These are phyloP conservation scores for Belonocnema kinseyi DNA, from an alignment of 1,140 invertebrate species.

Conservation along the genomic window DNA sequence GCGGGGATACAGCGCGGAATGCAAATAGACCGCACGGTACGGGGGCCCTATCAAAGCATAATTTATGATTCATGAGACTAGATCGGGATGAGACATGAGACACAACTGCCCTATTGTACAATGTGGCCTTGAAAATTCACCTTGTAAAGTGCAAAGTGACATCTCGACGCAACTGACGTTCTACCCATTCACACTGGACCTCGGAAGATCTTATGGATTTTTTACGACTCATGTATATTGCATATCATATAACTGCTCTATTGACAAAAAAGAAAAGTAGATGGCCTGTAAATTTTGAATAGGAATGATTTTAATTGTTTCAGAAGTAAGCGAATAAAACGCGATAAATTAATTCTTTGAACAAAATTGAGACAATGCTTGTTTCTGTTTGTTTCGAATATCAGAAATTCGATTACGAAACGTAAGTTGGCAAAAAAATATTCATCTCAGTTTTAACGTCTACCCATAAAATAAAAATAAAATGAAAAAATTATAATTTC, in stretches of 20 bases:
- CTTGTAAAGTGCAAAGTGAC: slow-evolving; percentile 8
- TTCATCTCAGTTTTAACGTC: no score
- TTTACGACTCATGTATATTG: background rate
- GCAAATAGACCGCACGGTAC: slow-evolving; percentile 1
- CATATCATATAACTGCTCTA: background rate
- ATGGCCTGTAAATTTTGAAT: background rate
- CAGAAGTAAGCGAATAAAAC: no score
- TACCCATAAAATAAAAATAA: background rate
- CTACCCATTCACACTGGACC: background rate
- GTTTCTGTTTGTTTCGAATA: no score
- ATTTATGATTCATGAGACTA: slow-evolving; percentile 8
- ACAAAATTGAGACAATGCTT: no score
- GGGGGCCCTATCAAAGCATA: background rate
- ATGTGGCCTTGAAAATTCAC: slow-evolving; percentile 21
- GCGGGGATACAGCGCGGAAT: background rate
- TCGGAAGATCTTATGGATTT: background rate
- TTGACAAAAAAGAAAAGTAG: background rate
- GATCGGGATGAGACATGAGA: slow-evolving; percentile 3
- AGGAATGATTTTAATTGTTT: slow-evolving; percentile 10
- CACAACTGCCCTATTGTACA: background rate
- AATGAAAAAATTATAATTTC: no score
- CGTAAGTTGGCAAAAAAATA: no score
- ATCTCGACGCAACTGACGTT: background rate
- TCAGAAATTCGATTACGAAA: no score
- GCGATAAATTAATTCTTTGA: no score